Percentiles rank a stretch among this genome's conserved stretches.
These are phyloP conservation scores for Scaeva pyrastri DNA, from an alignment of 2,888 invertebrate species.

Conservation along the genomic window DNA sequence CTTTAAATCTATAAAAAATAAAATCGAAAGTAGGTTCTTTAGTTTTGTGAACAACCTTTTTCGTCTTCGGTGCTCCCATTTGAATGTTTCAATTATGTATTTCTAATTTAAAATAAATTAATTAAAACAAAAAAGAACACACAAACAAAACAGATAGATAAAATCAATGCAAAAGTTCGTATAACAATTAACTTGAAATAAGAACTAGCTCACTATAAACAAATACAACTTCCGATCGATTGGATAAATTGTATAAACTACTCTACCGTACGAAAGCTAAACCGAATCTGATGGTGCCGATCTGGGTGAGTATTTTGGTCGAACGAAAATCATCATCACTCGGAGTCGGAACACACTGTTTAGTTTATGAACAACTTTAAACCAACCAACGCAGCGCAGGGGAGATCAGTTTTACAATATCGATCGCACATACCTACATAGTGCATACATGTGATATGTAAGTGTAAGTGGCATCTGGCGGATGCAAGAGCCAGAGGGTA, in stretches of 20 bases:
- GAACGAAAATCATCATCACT: constrained; percentile 34
- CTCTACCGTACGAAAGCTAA: constrained; percentile 61
- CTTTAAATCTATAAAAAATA: not conserved
- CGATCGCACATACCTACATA: constrained; percentile 40
- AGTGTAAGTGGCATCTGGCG: constrained; percentile 18
- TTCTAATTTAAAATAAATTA: constrained; percentile 9
- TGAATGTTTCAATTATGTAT: constrained; percentile 4
- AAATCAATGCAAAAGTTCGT: constrained; percentile 28
- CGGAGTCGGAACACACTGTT: not conserved
- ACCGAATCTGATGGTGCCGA: constrained; percentile 65
- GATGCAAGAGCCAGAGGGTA: constrained; percentile 19
- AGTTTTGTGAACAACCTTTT: constrained; percentile 62
- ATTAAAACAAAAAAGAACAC: constrained; percentile 7
- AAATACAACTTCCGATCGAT: constrained; percentile 64
- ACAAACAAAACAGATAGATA: constrained; percentile 17
- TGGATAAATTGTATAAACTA: constrained; percentile 30
- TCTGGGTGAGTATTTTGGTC: constrained; percentile 38
- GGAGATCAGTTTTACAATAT: constrained; percentile 54
- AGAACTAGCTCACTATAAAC: constrained; percentile 55
- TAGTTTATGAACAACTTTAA: not conserved
- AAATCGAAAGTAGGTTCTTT: constrained; percentile 41
- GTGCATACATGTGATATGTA: too few species aligned
- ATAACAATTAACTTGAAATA: constrained; percentile 37
- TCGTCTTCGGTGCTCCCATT: constrained; percentile 73
- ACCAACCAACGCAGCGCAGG: constrained; percentile 23